phyloP scores from a whole-genome alignment of 2,888 invertebrate genomes.

The Cloeon dipterum region DNA sequence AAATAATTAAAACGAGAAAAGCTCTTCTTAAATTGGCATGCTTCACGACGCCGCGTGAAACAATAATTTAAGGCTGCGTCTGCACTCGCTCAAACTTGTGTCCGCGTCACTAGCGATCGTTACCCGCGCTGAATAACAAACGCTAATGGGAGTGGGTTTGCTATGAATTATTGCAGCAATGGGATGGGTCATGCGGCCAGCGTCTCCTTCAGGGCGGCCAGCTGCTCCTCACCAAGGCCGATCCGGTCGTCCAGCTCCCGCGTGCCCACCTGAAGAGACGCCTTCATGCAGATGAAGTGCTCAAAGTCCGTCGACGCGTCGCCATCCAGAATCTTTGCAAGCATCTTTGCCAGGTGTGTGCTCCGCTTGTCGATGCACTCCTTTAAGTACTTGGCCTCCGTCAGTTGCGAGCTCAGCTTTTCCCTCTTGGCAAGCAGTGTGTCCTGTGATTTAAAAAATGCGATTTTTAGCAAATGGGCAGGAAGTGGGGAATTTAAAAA shows the following conservation, averaged over 20 bases:
- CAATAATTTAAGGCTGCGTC: no score
- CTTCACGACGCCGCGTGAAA: no score
- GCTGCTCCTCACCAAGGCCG: slow-evolving; percentile 57
- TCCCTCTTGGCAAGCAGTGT: slow-evolving; percentile 48
- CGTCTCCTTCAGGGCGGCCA: slow-evolving; percentile 43
- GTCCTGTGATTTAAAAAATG: slow-evolving; percentile 23
- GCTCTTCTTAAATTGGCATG: no score
- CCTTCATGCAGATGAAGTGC: slow-evolving; percentile 70
- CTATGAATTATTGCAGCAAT: no score
- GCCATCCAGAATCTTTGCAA: slow-evolving; percentile 43
- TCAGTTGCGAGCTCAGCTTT: slow-evolving; percentile 50
- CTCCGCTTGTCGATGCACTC: slow-evolving; percentile 59
- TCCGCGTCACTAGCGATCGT: no score
- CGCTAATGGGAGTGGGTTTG: no score
- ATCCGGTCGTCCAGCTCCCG: slow-evolving; percentile 66
- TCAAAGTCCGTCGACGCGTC: slow-evolving; percentile 60
- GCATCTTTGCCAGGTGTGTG: slow-evolving; percentile 39
- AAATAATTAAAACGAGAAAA: no score
- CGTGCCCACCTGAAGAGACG: slow-evolving; percentile 57
- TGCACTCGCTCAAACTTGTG: no score
- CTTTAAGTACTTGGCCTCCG: slow-evolving; percentile 61
- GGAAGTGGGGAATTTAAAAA: no score
- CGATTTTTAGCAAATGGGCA: no score
- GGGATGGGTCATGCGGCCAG: no score
- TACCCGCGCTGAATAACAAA: no score